Evolutionary conservation across 53 echinoderm and acorn worm species (phyloP), one percentile per base, ranked within the genome.

Genomic region (Patiria pectinifera): DNA sequence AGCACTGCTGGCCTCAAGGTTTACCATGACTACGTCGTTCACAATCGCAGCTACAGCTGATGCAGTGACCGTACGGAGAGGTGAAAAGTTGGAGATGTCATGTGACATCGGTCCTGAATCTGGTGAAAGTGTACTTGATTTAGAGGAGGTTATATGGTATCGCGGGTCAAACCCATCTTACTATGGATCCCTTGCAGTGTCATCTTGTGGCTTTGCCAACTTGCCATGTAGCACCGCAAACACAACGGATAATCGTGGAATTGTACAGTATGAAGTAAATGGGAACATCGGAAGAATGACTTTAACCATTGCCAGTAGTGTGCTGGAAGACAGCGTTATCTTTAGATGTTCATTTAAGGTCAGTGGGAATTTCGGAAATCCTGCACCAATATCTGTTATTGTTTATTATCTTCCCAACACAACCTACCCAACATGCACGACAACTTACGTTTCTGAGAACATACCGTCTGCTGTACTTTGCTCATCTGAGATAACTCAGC

Each of bases 161-260:
- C 76, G 85, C 14, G 85, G 48, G 63, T 7, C 45, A 69, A 10
- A n/a, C 45, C 15, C 14, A 66, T 18, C 66, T 26, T 2, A 0
- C 18, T 85, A 85, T 85, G 85, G 69, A 43, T 43, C 7, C 18
- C 25, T 69, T 85, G 69, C 4, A 69, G 43, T 69, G 15, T 19
- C 45, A 4, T 3, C 2, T 4, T 85, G 85, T 69, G 69, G 25
- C 23, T 11, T 11, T 69, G 48, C 18, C 21, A 7, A 0, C 22
- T 3, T 45, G 10, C 21, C 3, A 47, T 70, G 85, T 85, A 22
- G 25, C 6, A 21, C 4, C 16, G 11, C 45, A 46, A 85, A 71
- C 22, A 76, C 76, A 4, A 75, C 76, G 24, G 86, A 86, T 24
- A 86, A 86, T 24, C 59, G 86, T 74, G 75, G 86, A 48, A 23